Evolutionary conservation across 2,888 invertebrate species (phyloP).

Genomic region (Ischnus inquisitorius): DNA sequence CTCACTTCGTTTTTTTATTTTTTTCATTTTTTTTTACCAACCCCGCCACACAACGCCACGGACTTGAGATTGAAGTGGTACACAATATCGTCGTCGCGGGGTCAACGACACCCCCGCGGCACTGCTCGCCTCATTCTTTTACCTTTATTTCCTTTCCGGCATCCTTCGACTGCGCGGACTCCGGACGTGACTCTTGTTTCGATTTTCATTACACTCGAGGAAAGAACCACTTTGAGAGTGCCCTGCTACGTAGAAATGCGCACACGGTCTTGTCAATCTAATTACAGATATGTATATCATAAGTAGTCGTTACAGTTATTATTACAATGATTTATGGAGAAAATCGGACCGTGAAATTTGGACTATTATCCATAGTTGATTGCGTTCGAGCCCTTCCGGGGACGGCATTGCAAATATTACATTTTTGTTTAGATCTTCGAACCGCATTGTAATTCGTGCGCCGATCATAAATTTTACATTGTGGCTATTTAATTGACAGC

Average conservation of each 20-base stretch:
- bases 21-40: not conserved
- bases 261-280: not conserved
- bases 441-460: no score
- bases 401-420: no score
- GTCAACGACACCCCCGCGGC: slow-evolving; percentile 83
- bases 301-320: not conserved
- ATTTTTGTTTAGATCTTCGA: no score
- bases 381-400: no score
- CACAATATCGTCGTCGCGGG: slow-evolving; percentile 83
- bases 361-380: no score
- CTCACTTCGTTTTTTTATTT: slow-evolving; percentile 22
- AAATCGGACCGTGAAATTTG: no score
- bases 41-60: slow-evolving; percentile 54
- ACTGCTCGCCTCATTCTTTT: slow-evolving; percentile 69
- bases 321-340: no score
- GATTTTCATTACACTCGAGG: not conserved
- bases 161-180: not conserved
- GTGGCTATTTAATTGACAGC: no score
- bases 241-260: no score
- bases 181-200: not conserved
- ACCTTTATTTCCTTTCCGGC: slow-evolving; percentile 46
- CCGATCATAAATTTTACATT: no score
- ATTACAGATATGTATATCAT: not conserved
- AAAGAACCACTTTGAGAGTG: not conserved
- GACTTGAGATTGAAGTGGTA: slow-evolving; percentile 84